Percentiles rank a stretch among this genome's conserved stretches.
Conservation (phyloP, 2,797 vertebrate species). For the Danio kyathit region DNA sequence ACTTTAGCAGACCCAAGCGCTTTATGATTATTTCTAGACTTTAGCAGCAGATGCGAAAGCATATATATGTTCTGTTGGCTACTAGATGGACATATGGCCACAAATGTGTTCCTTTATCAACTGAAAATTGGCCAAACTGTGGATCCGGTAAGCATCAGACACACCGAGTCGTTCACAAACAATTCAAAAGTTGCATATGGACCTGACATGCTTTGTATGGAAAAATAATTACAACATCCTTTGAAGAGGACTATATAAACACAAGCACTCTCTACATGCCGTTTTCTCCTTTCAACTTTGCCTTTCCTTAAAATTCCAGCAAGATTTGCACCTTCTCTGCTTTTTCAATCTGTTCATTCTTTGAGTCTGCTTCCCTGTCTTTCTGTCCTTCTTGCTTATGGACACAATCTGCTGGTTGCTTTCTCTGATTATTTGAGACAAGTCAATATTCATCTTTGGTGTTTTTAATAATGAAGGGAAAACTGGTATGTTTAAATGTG, state of each 20-base stretch:
- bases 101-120: slow-evolving; percentile 20
- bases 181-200: slow-evolving; percentile 50
- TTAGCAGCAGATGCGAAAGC: slow-evolving; percentile 12
- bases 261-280: slow-evolving; percentile 74
- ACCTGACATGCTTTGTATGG: slow-evolving; percentile 63
- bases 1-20: slow-evolving; percentile 43
- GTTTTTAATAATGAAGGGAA: not conserved
- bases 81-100: not conserved
- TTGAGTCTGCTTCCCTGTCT: slow-evolving; percentile 48
- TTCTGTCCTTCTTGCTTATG: slow-evolving; percentile 37
- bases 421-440: slow-evolving; percentile 20
- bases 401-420: slow-evolving; percentile 25
- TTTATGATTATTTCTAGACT: slow-evolving; percentile 26
- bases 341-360: slow-evolving; percentile 74
- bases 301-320: slow-evolving; percentile 68
- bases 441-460: not conserved
- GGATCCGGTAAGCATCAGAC: not conserved
- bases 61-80: not conserved
- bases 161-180: slow-evolving; percentile 40
- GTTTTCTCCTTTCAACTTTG: slow-evolving; percentile 70
- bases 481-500: not conserved
- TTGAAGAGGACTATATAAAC: slow-evolving; percentile 73
- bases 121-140: not conserved
- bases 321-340: slow-evolving; percentile 71
- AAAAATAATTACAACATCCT: slow-evolving; percentile 69